A percentile compares a stretch with the other conserved stretches of the same genome.
Conservation (phyloP, 2,888 invertebrate genomes). For the Agapostemon virescens region DNA sequence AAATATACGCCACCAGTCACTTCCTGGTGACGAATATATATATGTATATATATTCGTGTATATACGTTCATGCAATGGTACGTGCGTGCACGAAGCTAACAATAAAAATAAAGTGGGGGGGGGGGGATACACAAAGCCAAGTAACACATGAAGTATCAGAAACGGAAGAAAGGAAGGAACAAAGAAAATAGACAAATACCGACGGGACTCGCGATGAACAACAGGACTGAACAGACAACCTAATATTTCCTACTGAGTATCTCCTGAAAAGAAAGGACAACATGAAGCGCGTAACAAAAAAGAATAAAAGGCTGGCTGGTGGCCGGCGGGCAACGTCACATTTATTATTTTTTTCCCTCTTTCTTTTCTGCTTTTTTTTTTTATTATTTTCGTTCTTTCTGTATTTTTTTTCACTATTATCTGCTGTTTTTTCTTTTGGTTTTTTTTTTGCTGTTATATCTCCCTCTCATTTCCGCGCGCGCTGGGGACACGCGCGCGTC, state of each 20-base stretch:
- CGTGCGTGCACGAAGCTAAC: constrained; percentile 58
- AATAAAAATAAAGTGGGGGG: constrained; percentile 39
- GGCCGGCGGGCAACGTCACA: constrained; percentile 59
- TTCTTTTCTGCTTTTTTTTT: constrained; percentile 36
- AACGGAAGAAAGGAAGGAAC: not conserved
- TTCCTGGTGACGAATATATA: too few species aligned
- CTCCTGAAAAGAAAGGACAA: constrained; percentile 42
- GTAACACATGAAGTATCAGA: constrained; percentile 36
- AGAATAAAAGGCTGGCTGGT: constrained; percentile 69
- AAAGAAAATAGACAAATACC: constrained; percentile 15
- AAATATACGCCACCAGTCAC: too few species aligned
- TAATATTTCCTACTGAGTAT: constrained; percentile 42
- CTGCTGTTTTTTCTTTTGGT: constrained; percentile 9
- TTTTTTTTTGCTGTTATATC: constrained; percentile 16
- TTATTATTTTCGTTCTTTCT: constrained; percentile 22
- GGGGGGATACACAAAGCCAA: constrained; percentile 32
- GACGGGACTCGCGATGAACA: constrained; percentile 28
- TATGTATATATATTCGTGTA: not conserved
- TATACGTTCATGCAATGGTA: constrained; percentile 51
- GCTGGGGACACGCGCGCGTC: constrained; percentile 32
- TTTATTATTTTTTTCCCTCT: constrained; percentile 37
- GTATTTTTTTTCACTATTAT: constrained; percentile 6
- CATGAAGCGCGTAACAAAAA: constrained; percentile 59
- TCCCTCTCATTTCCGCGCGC: not conserved
- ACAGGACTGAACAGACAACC: constrained; percentile 33